These are phyloP conservation scores for Enteromius fasciolatus DNA, from an alignment of 2,797 vertebrate species.

Conservation along the genomic window DNA sequence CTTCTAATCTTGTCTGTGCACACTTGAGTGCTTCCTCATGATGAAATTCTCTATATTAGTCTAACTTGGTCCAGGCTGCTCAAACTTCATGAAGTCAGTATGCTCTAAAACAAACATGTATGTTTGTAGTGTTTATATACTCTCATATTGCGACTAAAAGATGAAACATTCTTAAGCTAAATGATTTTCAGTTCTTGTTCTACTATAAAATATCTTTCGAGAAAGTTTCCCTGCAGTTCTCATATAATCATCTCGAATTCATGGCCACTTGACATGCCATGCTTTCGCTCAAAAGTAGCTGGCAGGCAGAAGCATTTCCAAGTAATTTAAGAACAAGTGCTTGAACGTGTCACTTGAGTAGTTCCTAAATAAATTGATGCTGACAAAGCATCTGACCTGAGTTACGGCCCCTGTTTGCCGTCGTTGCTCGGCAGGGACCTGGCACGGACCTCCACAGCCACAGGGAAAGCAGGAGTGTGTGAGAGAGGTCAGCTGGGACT, in stretches of 20 bases:
- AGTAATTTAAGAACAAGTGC: conserved; percentile 67
- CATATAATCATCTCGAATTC: conserved; percentile 68
- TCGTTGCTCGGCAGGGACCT: conserved; percentile 57
- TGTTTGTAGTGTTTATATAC: neutral
- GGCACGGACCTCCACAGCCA: conserved; percentile 60
- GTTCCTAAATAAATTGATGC: conserved; percentile 66
- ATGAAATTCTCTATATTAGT: conserved; percentile 45
- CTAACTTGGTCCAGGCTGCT: conserved; percentile 51
- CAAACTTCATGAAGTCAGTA: conserved; percentile 62
- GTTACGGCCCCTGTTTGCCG: conserved; percentile 61
- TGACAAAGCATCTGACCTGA: conserved; percentile 76
- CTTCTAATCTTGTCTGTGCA: conserved; percentile 59
- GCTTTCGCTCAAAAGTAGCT: conserved; percentile 62
- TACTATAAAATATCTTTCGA: conserved; percentile 68
- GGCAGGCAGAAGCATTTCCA: conserved; percentile 58
- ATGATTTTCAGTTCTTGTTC: conserved; percentile 53
- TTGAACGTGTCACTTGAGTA: conserved; percentile 57
- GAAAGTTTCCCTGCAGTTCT: conserved; percentile 69
- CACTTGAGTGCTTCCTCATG: conserved; percentile 44
- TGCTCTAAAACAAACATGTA: conserved; percentile 58
- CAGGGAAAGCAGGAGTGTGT: conserved; percentile 56
- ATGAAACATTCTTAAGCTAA: conserved; percentile 43
- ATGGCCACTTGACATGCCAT: conserved; percentile 65
- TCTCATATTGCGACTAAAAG: conserved; percentile 36
- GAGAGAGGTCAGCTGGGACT: conserved; percentile 60